Base-by-base conservation (phyloP, 1,140 invertebrate species). In the Lepidurus couesii region DNA sequence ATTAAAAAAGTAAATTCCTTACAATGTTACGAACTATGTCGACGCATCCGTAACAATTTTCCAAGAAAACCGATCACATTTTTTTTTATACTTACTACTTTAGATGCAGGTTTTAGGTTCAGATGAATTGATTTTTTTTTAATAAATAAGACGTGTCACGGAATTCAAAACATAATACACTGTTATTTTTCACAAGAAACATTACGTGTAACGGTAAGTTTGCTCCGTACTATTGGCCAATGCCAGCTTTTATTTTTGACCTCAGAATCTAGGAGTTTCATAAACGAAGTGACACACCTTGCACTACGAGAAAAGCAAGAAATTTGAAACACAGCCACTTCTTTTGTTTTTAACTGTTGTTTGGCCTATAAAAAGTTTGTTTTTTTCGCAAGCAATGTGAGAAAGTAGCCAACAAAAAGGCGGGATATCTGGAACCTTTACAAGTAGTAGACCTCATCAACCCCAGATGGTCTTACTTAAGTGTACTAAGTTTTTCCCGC, bases 271-370 rank as follows among this genome's bases (percentile, higher is more conserved):
- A 65, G 4, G 53, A 65, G 53, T 65, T 65, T 65, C 21, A 65
- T 21, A 65, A 21, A 65, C 7, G n/a, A 21, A 65, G 53, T 65
- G 53, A 65, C 53, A 65, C 21, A 65, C 16, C n/a, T 65, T 65
- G 53, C 53, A 65, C 53, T 65, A 65, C 53, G 21, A 65, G 53
- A 65, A 34, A 65, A 65, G 53, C 53, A 65, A 65, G 53, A 65
- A 65, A 65, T n/a, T 21, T 65, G 53, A 65, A 65, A 13, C 16
- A n/a, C 16, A n/a, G 16, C 16, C 16, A 65, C 53, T 7, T n/a
- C 16, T n/a, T 16, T 65, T 13, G 16, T 7, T 65, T 65, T 65
- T 65, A 65, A 65, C 53, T 65, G 21, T 65, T 7, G 53, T 65
- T 65, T 65, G 53, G 53, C 53, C 53, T 65, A 65, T 7, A n/a